Evolutionary conservation across 2,797 vertebrate species (phyloP).

Genomic region (Syndactyla subalaris): DNA sequence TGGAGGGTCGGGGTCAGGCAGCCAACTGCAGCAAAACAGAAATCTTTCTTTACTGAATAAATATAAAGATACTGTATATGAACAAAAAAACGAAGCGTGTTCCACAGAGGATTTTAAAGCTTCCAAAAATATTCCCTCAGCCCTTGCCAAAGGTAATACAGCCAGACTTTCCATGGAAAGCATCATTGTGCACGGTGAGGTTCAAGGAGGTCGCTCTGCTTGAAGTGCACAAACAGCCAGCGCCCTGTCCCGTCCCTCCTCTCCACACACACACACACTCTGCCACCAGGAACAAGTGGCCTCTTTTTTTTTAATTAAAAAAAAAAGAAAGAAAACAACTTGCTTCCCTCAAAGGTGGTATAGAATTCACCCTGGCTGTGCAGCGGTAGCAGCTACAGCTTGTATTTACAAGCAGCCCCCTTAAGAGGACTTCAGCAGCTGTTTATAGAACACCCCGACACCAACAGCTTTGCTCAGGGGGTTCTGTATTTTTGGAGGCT

Average conservation of each 20-base stretch:
- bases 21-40: constrained; percentile 47
- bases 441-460: constrained; percentile 5
- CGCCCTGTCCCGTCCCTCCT: constrained; percentile 22
- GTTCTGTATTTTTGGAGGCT: constrained; percentile 11
- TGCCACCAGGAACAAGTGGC: not conserved
- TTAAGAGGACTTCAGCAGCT: not conserved
- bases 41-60: constrained; percentile 44
- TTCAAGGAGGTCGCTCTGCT: constrained; percentile 49
- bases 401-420: constrained; percentile 40
- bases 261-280: not conserved
- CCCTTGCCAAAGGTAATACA: constrained; percentile 66
- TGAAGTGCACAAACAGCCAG: constrained; percentile 60
- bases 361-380: not conserved
- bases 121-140: constrained; percentile 64
- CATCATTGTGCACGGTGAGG: constrained; percentile 53
- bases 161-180: constrained; percentile 62
- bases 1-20: constrained; percentile 23
- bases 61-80: constrained; percentile 61
- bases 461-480: constrained; percentile 2
- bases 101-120: constrained; percentile 64
- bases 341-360: constrained; percentile 43
- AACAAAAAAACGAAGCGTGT: constrained; percentile 47
- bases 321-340: not conserved
- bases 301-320: not conserved
- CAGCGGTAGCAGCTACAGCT: not conserved